These are phyloP conservation scores for Cichladusa arquata DNA, from an alignment of 2,113 vertebrate species.

Conservation along the genomic window DNA sequence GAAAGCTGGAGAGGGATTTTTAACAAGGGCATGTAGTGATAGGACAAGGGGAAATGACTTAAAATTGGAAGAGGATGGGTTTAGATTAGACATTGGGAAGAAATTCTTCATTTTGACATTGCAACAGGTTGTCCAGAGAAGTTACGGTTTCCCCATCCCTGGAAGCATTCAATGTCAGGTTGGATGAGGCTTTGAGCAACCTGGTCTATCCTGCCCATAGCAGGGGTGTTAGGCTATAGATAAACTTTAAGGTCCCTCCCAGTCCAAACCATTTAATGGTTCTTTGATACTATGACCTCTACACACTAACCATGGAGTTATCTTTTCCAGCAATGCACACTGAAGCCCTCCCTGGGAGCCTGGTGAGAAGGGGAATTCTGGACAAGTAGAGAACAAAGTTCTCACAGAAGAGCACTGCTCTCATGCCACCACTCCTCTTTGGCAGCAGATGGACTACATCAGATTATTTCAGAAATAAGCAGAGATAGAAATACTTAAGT, in stretches of 20 bases:
- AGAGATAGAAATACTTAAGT: slow-evolving; percentile 3
- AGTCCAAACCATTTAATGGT: neutral
- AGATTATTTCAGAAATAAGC: slow-evolving; percentile 13
- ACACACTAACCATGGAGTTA: neutral
- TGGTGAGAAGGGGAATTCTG: neutral
- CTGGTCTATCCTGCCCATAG: neutral
- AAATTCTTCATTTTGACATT: neutral
- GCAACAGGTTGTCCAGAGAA: neutral
- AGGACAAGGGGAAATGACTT: neutral
- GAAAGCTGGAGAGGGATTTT: neutral
- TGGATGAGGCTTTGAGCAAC: neutral
- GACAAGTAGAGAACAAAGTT: neutral
- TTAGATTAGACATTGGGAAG: neutral
- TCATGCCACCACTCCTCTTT: neutral
- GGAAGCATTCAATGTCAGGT: neutral
- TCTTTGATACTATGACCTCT: neutral
- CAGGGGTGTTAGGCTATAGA: neutral
- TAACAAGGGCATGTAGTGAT: neutral
- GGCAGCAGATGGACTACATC: neutral
- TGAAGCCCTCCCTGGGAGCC: neutral
- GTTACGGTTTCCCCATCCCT: neutral
- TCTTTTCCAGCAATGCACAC: neutral
- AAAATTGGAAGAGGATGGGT: neutral
- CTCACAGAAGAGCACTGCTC: neutral
- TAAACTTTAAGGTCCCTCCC: neutral